Evolutionary conservation across 2,113 vertebrate genomes (phyloP).

Genomic region (Tichodroma muraria): DNA sequence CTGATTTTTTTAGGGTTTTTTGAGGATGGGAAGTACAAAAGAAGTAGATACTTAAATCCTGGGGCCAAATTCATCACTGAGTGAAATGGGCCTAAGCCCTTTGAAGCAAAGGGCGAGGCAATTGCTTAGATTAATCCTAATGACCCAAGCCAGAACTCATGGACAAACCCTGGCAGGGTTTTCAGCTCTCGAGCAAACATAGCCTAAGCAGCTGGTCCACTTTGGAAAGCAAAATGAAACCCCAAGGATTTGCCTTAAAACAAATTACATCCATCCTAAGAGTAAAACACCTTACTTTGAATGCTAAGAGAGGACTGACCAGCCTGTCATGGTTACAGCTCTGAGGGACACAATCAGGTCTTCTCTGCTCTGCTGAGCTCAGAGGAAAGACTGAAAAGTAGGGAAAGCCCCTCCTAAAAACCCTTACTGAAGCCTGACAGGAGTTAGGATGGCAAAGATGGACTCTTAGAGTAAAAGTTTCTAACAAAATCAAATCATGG

Average conservation of each 20-base stretch:
- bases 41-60: neutral
- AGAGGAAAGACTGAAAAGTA: neutral
- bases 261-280: neutral
- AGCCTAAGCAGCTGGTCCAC: neutral
- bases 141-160: neutral
- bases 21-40: neutral
- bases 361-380: neutral
- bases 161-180: neutral
- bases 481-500: neutral
- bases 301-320: neutral
- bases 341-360: accelerated
- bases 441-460: neutral
- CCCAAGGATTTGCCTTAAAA: neutral
- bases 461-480: neutral
- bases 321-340: neutral
- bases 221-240: conserved; percentile 18
- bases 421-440: neutral
- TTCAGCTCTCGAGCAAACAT: neutral
- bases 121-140: conserved; percentile 11
- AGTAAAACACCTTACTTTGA: neutral
- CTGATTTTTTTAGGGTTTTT: neutral
- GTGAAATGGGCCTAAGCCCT: neutral
- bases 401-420: neutral
- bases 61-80: neutral
- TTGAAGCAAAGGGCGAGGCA: neutral